Evolutionary conservation across 2,888 invertebrate species (phyloP), one percentile per base, ranked within the genome.

Genomic region (Saturnia pavonia): DNA sequence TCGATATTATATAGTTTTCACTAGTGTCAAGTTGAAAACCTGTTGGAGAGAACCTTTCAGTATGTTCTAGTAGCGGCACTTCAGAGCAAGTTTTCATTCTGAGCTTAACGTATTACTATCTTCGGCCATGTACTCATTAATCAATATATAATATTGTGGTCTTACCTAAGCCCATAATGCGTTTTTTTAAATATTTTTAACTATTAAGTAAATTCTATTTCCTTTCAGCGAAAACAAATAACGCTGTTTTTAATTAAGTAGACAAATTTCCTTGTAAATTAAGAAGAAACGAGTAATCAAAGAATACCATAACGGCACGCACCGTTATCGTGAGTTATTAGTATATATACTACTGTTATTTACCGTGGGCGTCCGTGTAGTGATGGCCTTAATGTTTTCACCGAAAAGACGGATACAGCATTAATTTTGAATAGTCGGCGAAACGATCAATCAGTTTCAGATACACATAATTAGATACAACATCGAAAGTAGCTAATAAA

Each of bases 321-420:
- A 65, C 65, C 65, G 65, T 65, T 65, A 65, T 40, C 22, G 65
- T 65, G 65, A 65, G 65, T 40, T 65, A 65, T 65, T 65, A 65
- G 65, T 65, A 65, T 6, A 34, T 65, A 16, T 16, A 65, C 65
- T 65, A 65, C 65, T 65, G 65, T 65, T 65, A 65, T 65, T 19
- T 65, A 65, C 40, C 22, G 65, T 65, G 65, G 65, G 65, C 40
- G 65, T 65, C 34, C 11, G n/a, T n/a, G n/a, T 65, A 65, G 65
- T 19, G 65, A 19, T 7, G 65, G 2, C 3, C 65, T 8, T 40
- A 40, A 65, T 65, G 7, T 65, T 8, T 65, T 65, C 40, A 65
- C 8, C 65, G 65, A 40, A 65, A n/a, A 65, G 40, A 19, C 65
- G 65, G 65, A 40, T 65, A 60, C 57, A n/a, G 3, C 4, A 27